These are phyloP conservation scores for Stichodactyla helianthus DNA, from an alignment of 64 coral and sea anemone genomes.

Conservation along the genomic window DNA sequence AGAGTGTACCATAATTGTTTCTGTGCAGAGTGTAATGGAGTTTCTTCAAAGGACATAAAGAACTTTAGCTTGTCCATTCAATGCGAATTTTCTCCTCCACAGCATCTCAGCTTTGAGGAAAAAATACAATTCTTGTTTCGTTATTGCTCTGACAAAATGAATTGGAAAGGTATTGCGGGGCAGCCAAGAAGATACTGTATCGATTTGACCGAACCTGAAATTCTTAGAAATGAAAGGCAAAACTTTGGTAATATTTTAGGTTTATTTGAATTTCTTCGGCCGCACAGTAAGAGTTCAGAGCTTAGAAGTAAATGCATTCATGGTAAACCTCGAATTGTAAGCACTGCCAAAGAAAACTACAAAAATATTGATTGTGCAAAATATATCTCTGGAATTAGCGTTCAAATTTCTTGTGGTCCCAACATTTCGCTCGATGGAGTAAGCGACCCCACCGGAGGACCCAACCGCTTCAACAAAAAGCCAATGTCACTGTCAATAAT, in stretches of 20 bases:
- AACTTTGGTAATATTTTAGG: too few species aligned
- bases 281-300: not conserved
- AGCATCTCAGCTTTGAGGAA: not conserved
- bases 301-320: not conserved
- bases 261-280: too few species aligned
- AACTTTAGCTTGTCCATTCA: not conserved
- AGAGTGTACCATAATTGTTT: conserved; percentile 17
- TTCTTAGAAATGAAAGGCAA: not conserved
- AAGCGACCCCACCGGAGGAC: not conserved
- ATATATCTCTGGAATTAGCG: too few species aligned
- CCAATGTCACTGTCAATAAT: not conserved
- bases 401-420: not conserved
- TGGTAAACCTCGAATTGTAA: not conserved
- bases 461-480: not conserved
- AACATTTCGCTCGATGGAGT: too few species aligned
- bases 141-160: not conserved
- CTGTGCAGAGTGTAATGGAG: conserved; percentile 21
- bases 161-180: not conserved
- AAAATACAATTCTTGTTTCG: not conserved
- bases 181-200: conserved; percentile 5
- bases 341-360: not conserved
- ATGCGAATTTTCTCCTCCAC: not conserved
- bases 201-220: not conserved
- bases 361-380: conserved; percentile 8
- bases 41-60: not conserved